These are phyloP conservation scores for Acanthurus tractus DNA, from an alignment of 2,797 vertebrate species.

Conservation along the genomic window DNA sequence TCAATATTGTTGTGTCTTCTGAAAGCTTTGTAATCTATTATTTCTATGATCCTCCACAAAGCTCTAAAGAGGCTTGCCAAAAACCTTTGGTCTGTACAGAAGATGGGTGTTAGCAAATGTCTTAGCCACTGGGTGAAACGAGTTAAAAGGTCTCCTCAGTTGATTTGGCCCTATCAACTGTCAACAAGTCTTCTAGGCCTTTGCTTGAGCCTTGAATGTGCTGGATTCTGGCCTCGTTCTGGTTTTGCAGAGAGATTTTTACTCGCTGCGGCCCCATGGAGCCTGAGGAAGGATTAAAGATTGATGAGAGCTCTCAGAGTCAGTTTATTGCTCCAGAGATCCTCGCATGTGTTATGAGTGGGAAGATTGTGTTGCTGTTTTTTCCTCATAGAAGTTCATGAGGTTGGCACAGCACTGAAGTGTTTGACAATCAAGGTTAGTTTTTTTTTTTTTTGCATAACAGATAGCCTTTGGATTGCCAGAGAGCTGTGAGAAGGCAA, in stretches of 20 bases:
- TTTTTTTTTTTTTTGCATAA: slow-evolving; percentile 42
- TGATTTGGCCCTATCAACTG: slow-evolving; percentile 69
- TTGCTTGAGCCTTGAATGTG: slow-evolving; percentile 76
- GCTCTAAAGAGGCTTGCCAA: slow-evolving; percentile 16
- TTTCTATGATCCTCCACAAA: slow-evolving; percentile 37
- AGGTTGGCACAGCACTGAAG: slow-evolving; percentile 63
- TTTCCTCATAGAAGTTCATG: slow-evolving; percentile 73
- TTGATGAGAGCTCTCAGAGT: slow-evolving; percentile 85
- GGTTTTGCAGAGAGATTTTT: slow-evolving; percentile 74
- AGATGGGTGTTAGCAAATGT: slow-evolving; percentile 37
- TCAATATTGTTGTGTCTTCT: slow-evolving; percentile 7
- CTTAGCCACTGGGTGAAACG: slow-evolving; percentile 35
- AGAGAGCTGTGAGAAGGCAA: slow-evolving; percentile 55
- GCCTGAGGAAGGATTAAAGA: slow-evolving; percentile 83
- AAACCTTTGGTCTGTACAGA: slow-evolving; percentile 32
- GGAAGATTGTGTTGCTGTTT: slow-evolving; percentile 80
- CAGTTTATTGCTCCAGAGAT: slow-evolving; percentile 84
- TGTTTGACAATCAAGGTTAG: slow-evolving; percentile 80
- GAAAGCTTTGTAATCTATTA: slow-evolving; percentile 37
- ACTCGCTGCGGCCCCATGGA: slow-evolving; percentile 68
- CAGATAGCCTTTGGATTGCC: slow-evolving; percentile 64
- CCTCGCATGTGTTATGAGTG: slow-evolving; percentile 80
- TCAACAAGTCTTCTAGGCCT: slow-evolving; percentile 78
- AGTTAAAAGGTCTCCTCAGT: slow-evolving; percentile 66
- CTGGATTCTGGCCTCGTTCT: slow-evolving; percentile 68